Base-by-base conservation (phyloP, 2,888 invertebrate genomes). In the Aelia acuminata region DNA sequence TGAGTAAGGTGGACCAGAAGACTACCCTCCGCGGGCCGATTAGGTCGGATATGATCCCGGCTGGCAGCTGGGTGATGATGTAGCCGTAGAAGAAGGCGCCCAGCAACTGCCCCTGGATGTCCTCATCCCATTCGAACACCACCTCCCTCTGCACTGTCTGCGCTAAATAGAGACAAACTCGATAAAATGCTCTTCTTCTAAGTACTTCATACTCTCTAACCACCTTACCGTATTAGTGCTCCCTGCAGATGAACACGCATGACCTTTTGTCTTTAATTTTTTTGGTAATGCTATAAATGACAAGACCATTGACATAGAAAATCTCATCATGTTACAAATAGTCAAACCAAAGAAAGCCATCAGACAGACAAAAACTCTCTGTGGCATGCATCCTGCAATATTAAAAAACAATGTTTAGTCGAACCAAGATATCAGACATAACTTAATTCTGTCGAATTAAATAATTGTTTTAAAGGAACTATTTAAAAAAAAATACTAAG, bases 21-120 rank as follows among this genome's bases (percentile, higher is more conserved):
- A 80, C 57, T 15, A 88, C 75, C 85, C 49, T 49, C 20, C 85
- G 49, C 35, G 87, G 88, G 35, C 93, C 93, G 89, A 92, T 91
- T 35, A 91, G 91, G 85, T 92, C 92, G 2, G 93, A 92, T 87
- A 93, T 90, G 90, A 91, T 90, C 91, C 93, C 93, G 88, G 93
- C 93, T 48, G 93, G 93, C 8, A 93, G 89, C 90, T 93, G 93
- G 1, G 93, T 93, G 22, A 93, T 87, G 35, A 93, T 92, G 91
- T 93, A 93, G 48, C 93, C 93, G 91, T 93, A 93, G 92, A 93
- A 93, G 91, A 93, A 93, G 0, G 93, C 92, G 11, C 92, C 91
- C 31, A 93, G 91, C 13, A 93, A 91, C 84, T 92, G 89, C 1
- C 93, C 93, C 90, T 92, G 92, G 5, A 91, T 91, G 84, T 91